phyloP scores from a whole-genome alignment of 2,113 vertebrate species.

The Astatoreochromis straeleni region DNA sequence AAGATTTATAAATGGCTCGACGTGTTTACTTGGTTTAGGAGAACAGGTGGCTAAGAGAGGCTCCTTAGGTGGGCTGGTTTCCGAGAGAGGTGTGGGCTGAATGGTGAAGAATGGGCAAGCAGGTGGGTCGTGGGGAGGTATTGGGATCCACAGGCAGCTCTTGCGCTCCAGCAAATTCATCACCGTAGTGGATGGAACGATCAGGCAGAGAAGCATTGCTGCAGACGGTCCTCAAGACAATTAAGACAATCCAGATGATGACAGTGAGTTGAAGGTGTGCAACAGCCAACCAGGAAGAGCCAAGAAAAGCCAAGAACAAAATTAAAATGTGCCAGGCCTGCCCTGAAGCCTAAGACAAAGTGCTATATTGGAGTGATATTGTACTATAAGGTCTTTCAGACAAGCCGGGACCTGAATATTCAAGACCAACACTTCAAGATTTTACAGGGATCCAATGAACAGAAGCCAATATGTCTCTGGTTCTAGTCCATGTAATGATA shows the following conservation, averaged over 20 bases:
- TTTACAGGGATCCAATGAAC: not conserved
- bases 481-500: not conserved
- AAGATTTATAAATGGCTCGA: not conserved
- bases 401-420: not conserved
- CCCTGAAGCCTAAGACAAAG: not conserved
- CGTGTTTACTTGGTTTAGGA: not conserved
- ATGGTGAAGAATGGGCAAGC: not conserved
- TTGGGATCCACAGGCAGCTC: not conserved
- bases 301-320: not conserved
- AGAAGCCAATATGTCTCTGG: not conserved
- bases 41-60: not conserved
- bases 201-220: not conserved
- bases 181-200: not conserved
- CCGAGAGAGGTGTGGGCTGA: not conserved
- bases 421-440: not conserved
- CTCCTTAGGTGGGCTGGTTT: not conserved
- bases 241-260: not conserved
- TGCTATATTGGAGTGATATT: not conserved
- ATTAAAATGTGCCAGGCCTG: rapidly evolving
- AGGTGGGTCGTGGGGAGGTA: not conserved
- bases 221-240: not conserved
- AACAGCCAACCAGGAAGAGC: not conserved
- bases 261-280: not conserved
- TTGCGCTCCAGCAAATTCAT: not conserved
- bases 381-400: not conserved